Percentiles rank a stretch among this genome's conserved stretches.
These are phyloP conservation scores for Corythornis cristatus DNA, from an alignment of 2,113 vertebrate species.

Conservation along the genomic window DNA sequence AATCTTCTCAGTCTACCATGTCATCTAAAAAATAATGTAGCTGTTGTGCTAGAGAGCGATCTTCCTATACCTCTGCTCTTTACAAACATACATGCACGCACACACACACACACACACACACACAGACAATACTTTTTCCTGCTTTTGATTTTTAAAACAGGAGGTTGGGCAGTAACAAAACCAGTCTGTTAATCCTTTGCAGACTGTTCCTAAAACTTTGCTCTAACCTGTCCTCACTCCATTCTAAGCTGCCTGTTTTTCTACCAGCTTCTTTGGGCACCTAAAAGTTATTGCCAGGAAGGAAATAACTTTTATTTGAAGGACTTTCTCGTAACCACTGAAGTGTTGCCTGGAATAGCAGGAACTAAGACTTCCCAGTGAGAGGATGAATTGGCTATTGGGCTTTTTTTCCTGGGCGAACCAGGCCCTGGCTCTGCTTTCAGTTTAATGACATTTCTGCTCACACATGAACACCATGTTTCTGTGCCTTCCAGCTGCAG, in stretches of 20 bases:
- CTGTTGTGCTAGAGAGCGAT: not conserved
- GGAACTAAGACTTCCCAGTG: not conserved
- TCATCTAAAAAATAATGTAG: not conserved
- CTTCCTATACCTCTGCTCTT: not conserved
- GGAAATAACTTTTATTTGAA: not conserved
- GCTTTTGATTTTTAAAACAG: not conserved
- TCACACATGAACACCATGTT: accelerated
- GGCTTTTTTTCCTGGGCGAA: not conserved
- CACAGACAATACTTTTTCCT: not conserved
- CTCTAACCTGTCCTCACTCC: not conserved
- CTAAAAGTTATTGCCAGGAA: not conserved
- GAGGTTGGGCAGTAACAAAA: not conserved
- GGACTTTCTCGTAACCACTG: not conserved
- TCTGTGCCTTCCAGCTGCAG: not conserved
- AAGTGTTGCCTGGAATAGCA: not conserved
- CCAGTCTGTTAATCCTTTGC: not conserved
- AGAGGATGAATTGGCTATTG: not conserved
- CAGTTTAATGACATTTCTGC: not conserved
- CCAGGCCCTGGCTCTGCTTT: not conserved
- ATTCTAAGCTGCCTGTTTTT: not conserved
- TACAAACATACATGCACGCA: not conserved
- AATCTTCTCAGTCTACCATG: not conserved
- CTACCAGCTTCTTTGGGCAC: not conserved
- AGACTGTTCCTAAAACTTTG: not conserved
- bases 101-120: too few relatives aligned